Base-by-base conservation (phyloP, 2,888 invertebrate genomes). In the Bimastos eiseni region DNA sequence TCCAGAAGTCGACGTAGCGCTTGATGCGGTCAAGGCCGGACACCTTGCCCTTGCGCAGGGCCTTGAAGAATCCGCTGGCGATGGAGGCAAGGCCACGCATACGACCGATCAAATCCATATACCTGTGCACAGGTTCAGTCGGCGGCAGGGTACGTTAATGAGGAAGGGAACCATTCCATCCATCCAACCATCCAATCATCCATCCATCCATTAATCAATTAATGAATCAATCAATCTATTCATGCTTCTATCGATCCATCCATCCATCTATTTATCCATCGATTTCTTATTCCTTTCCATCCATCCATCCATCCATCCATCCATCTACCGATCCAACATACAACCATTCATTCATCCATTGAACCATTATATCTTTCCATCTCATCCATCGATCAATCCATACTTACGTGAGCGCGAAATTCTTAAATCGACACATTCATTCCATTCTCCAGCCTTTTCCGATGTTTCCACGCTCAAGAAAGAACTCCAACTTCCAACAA, bases 41-140 rank as follows among this genome's bases (percentile, higher is more conserved):
- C 33, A 92, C 92, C 83, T 92, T 92, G 88, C 92, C 92, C 89
- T 92, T 92, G 83, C 92, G 92, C 36, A 92, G 89, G 21, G 92
- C 91, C 88, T 92, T 92, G 89, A 88, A 92, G 89, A 92, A 92
- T 30, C 92, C 92, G 24, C 91, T 90, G 30, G 92, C 92, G 19
- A 92, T 92, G 88, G 91, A 90, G 0, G 90, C 90, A 24, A 92
- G 55, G 11, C 92, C 92, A 1, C 91, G 90, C 91, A 92, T 92
- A 24, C 92, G 91, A 21, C 92, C 92, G 15, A 90, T 90, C 21
- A 92, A 55, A 83, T 92, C 92, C 34, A 92, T 89, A 70, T 91
- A 92, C n/a, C 84, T 44, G 41, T 89, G 86, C n/a, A 92, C 91
- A 15, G 90, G 89, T 38, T 91, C 70, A 70, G 11, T 91, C 4